Conservation (phyloP, 2,113 vertebrate genomes). For the Panthera leo region DNA sequence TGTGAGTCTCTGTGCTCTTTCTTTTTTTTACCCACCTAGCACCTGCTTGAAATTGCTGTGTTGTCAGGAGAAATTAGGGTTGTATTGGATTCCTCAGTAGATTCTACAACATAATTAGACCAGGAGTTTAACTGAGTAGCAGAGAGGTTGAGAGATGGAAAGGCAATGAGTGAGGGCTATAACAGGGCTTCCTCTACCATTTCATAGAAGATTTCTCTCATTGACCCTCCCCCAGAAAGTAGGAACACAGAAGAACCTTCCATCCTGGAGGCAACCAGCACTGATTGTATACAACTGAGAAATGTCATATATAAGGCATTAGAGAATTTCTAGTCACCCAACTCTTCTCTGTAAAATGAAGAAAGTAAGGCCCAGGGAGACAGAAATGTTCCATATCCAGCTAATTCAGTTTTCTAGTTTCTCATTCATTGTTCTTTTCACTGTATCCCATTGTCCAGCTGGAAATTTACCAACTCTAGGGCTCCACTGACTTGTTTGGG, state of each 20-base stretch:
- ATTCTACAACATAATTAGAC: constrained; percentile 66
- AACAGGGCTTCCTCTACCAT: neutral
- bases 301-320: neutral
- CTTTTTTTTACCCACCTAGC: constrained; percentile 72
- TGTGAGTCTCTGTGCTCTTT: constrained; percentile 59
- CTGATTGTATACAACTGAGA: neutral
- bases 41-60: constrained; percentile 78
- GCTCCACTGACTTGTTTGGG: neutral
- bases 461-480: neutral
- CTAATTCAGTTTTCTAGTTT: neutral
- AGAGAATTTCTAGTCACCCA: neutral
- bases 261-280: neutral
- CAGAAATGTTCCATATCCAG: neutral
- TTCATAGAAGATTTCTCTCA: neutral
- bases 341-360: neutral
- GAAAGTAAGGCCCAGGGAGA: neutral
- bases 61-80: constrained; percentile 73
- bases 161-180: neutral
- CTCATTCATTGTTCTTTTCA: neutral
- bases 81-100: constrained; percentile 60
- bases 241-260: neutral
- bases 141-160: neutral
- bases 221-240: neutral
- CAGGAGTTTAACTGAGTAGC: constrained; percentile 37
- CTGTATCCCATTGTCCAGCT: neutral